Base-by-base conservation (phyloP, 2,888 invertebrate species). In the Argyresthia albistria region DNA sequence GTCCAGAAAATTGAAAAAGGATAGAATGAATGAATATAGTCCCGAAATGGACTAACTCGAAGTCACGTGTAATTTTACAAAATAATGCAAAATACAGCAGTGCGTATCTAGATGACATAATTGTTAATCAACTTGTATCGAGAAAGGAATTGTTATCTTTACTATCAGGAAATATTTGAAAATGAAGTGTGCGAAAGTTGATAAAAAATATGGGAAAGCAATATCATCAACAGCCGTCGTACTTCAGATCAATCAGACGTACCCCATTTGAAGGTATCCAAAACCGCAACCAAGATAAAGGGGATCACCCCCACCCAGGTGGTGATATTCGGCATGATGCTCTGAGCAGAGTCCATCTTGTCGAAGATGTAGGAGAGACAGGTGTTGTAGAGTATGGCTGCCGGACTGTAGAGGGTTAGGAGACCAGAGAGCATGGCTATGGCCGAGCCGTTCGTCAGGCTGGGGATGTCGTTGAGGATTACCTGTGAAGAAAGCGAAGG, bases 271-370 rank as follows among this genome's bases (percentile, higher is more conserved):
- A 93, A 80, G 80, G 93, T 92, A 65, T 95, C 94, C 49, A 94
- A 70, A 35, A 92, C 84, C 50, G 92, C 91, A 1, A 95, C 94
- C 39, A 93, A 68, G 14, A 93, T 78, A 67, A 93, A 95, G 0
- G 95, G 94, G 58, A 95, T 88, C 50, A 93, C 89, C 0, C 95
- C 94, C 43, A 93, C 80, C 78, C 93, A 92, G 0, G 93, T 93
- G 11, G 92, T 92, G 35, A 93, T 91, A 65, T 94, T 93, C 0
- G 94, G 93, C 74, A 94, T 88, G 59, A 95, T 92, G 55, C 93
- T 92, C 67, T 94, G 93, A 0, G 95, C 95, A 4, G 94, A 93
- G 69, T 95, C 95, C 84, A 92, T 91, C 67, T 93, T 93, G 72
- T 94, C 92, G 71, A 96, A 96, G 51, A 94, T 88, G 67, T 95